Percentiles rank a stretch among this genome's conserved stretches.
These are phyloP conservation scores for Diplolepis rosae DNA, from an alignment of 2,888 invertebrate genomes.

Conservation along the genomic window DNA sequence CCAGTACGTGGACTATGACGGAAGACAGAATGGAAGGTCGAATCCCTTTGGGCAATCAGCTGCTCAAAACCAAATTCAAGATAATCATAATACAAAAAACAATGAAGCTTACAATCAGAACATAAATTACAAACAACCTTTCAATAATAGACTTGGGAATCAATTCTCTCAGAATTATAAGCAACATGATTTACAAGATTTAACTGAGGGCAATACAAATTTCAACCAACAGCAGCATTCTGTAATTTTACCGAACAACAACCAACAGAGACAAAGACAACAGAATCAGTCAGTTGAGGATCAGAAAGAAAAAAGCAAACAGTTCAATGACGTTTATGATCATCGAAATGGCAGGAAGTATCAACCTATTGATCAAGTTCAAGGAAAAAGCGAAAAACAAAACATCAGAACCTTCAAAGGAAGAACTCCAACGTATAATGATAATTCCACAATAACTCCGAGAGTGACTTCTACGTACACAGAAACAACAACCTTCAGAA, in stretches of 20 bases:
- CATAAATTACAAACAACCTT: conserved; percentile 50
- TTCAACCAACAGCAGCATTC: conserved; percentile 48
- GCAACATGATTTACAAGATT: conserved; percentile 40
- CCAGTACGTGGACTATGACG: conserved; percentile 63
- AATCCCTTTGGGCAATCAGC: conserved; percentile 63
- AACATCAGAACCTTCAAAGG: conserved; percentile 50
- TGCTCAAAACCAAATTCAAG: conserved; percentile 61
- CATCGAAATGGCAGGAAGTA: conserved; percentile 40
- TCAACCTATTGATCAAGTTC: conserved; percentile 40
- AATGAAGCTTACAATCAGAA: conserved; percentile 52
- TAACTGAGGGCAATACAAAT: conserved; percentile 39
- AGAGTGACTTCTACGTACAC: conserved; percentile 65
- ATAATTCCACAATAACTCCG: conserved; percentile 44
- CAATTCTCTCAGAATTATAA: conserved; percentile 43
- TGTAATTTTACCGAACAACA: conserved; percentile 45
- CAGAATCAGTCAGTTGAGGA: conserved; percentile 55
- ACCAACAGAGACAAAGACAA: conserved; percentile 51
- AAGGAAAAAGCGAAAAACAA: conserved; percentile 53
- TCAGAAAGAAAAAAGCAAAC: conserved; percentile 48
- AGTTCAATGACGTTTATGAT: conserved; percentile 52
- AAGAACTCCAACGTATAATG: conserved; percentile 53
- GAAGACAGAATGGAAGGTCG: conserved; percentile 66
- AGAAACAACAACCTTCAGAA: conserved; percentile 70
- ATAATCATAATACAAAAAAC: conserved; percentile 52
- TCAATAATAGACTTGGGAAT: conserved; percentile 35